Evolutionary conservation across 2,888 invertebrate genomes (phyloP), one percentile per base, ranked within the genome.

Genomic region (Euplexia lucipara): DNA sequence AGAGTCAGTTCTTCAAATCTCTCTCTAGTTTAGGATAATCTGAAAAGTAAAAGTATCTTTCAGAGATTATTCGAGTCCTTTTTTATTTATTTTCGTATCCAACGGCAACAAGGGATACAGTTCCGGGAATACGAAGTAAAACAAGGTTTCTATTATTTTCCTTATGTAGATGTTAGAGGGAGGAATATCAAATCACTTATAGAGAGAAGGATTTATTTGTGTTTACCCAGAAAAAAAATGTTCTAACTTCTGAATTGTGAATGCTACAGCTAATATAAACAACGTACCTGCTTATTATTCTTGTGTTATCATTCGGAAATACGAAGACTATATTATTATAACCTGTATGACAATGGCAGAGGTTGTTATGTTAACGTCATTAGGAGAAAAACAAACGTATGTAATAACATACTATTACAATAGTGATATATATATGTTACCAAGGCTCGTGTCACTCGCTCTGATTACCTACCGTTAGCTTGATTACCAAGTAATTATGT

Each of bases 401-500:
- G 37, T 47, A 56, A 70, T 69, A 51, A 39, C 18, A 45, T 51
- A 52, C 52, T 7, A 52, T 67, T 56, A 73, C 18, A 18, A 32
- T 57, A 67, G 37, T 30, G 48, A 39, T 39, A 47, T 22, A 42
- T 67, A 39, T 39, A 47, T 22, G 47, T 67, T 22, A 42, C 34
- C 18, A 2, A 12, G 9, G 18, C 48, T 51, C 41, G 14, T 39
- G 44, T 35, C 58, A 49, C 39, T 49, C 32, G 16, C 18, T 9
- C 30, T 65, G 51, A 68, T 61, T 48, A 61, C 61, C 42, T 42
- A 66, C 64, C 30, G 51, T 71, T 63, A 54, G 64, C 51, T 41
- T 63, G 54, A 70, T 64, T 54, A 54, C 64, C 41, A 32, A 62
- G 35, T 64, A 64, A 69, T 69, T 63, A 56, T 45, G 44, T 58